Base-by-base conservation (phyloP, 2,888 invertebrate species). In the Melinaea menophilus region DNA sequence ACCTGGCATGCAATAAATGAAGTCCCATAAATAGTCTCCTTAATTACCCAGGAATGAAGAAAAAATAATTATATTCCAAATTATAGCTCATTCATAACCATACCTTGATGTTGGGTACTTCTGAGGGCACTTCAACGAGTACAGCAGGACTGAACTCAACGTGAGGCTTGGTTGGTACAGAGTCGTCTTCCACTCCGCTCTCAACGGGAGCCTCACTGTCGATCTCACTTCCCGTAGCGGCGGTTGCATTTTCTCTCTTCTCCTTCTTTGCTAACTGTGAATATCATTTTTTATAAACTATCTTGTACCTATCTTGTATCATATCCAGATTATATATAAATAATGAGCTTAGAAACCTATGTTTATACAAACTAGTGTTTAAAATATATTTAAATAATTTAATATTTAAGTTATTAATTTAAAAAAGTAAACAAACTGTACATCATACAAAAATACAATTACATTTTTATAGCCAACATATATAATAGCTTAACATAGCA, bases 61-160 rank as follows among this genome's bases (percentile, higher is more conserved):
- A 41, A 41, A 9, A 41, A 41, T 41, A 5, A 9, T 7, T 9
- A 41, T 9, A 41, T 9, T 9, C 3, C 41, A 41, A 41, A 9
- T 9, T 9, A 41, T 41, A 2, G 7, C 3, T 41, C 3, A 9
- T 9, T 41, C 11, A 41, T 41, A 11, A 2, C 7, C 41, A 41
- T 70, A 73, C 89, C 86, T 88, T 90, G 70, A 92, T 91, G 84
- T 91, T 91, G 13, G 82, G 84, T 54, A 85, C 80, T 67, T 93
- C 92, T 61, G 91, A 85, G 37, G 92, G 86, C 58, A 93, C 87
- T 74, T 94, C 93, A 47, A 93, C 93, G 55, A 94, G 92, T 47
- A 93, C 92, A 64, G 94, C 92, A 69, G 94, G 93, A 70, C 76
- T 72, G 72, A 95, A 94, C 74, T 95, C 95, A 5, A 95, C 95